phyloP scores from a whole-genome alignment of 1,140 invertebrate species.

The Lepidurus couesii region DNA sequence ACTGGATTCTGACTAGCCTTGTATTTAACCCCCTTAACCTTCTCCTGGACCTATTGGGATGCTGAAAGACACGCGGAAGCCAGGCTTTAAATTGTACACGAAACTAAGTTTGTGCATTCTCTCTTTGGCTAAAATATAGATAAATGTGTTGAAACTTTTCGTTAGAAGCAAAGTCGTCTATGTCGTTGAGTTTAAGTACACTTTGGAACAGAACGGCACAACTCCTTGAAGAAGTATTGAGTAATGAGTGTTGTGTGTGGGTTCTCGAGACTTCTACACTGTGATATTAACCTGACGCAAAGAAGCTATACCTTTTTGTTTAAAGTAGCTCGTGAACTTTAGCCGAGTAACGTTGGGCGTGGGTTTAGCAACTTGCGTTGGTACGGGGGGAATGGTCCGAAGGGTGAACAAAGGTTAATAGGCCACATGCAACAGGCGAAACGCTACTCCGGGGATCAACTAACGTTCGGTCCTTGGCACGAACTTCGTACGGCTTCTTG shows the following conservation, averaged over 20 bases:
- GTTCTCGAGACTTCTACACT: no score
- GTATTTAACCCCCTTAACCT: background rate
- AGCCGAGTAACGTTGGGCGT: background rate
- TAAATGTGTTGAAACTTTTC: background rate
- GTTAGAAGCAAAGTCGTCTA: background rate
- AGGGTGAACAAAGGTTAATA: background rate
- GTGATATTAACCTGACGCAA: no score
- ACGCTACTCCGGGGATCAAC: background rate
- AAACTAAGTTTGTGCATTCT: background rate
- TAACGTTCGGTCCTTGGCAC: background rate
- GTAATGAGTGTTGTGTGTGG: no score
- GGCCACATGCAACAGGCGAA: constrained; percentile 9
- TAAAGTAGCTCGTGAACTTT: background rate
- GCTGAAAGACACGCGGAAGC: background rate
- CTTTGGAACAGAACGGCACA: no score
- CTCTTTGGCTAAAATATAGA: background rate
- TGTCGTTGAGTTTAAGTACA: no score
- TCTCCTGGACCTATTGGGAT: background rate
- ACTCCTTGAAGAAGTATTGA: no score
- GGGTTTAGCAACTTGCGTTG: background rate
- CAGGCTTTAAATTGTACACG: background rate
- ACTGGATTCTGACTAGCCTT: background rate
- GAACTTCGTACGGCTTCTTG: background rate
- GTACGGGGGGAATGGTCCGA: background rate
- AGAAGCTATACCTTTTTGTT: no score